Percentiles rank a stretch among this genome's conserved stretches.
Evolutionary conservation across 1,140 invertebrate genomes (phyloP).

Genomic region (Stegodyphus mimosarum): DNA sequence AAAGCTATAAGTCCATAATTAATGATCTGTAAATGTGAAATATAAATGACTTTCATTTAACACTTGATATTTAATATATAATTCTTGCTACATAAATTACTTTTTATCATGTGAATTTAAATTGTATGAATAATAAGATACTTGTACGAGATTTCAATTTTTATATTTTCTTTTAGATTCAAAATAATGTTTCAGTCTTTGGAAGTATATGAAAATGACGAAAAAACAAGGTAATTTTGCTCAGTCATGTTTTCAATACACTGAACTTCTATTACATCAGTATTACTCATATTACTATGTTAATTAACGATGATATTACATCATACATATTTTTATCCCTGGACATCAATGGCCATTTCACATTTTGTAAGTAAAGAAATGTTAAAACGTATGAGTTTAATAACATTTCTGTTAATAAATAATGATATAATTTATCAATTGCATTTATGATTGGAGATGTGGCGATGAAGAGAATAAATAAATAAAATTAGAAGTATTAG

Average conservation of each 20-base stretch:
- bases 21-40: too few relatives aligned
- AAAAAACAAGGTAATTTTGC: constrained; percentile 70
- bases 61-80: too few relatives aligned
- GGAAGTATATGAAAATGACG: constrained; percentile 79
- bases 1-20: too few relatives aligned
- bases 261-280: too few relatives aligned
- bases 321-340: neutral
- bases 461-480: too few relatives aligned
- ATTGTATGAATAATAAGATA: neutral
- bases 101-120: constrained; percentile 11
- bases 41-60: too few relatives aligned
- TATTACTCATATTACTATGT: neutral
- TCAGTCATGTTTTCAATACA: neutral
- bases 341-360: neutral
- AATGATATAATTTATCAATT: too few relatives aligned
- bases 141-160: neutral
- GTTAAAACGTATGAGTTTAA: neutral
- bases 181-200: constrained; percentile 73
- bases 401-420: too few relatives aligned
- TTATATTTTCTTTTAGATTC: constrained; percentile 71
- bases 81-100: neutral
- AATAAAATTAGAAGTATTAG: too few relatives aligned
- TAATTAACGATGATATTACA: too few relatives aligned
- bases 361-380: neutral
- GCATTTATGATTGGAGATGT: too few relatives aligned